Conservation (phyloP, 2,797 vertebrate species). For the Mus spretus region DNA sequence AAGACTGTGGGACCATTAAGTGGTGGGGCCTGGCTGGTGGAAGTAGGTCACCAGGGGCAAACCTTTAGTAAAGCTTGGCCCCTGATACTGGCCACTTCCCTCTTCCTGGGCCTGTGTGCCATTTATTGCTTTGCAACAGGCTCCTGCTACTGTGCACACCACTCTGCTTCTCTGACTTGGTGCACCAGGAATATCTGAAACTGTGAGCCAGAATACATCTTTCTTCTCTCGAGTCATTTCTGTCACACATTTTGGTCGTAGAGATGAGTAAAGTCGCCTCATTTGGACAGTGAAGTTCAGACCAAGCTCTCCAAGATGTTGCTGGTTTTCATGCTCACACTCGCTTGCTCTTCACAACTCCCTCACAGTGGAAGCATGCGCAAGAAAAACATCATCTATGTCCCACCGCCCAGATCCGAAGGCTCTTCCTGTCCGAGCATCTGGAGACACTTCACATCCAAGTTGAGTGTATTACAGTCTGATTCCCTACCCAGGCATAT, state of each 20-base stretch:
- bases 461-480: fast-evolving
- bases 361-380: background rate
- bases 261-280: background rate
- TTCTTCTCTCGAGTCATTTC: background rate
- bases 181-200: background rate
- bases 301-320: no score
- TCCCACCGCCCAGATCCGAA: background rate
- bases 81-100: no score
- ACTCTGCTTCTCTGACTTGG: background rate
- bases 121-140: background rate
- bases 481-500: fast-evolving
- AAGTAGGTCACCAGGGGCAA: background rate
- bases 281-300: no score
- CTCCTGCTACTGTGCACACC: background rate
- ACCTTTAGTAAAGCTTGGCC: background rate
- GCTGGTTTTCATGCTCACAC: fast-evolving
- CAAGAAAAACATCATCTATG: fast-evolving
- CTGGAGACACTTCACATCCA: fast-evolving
- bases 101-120: background rate
- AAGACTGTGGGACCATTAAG: background rate
- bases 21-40: background rate
- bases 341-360: fast-evolving
- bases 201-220: no score
- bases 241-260: no score
- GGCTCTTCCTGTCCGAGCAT: background rate